Conservation (phyloP, 2,113 vertebrate genomes). For the Eptesicus fuscus region DNA sequence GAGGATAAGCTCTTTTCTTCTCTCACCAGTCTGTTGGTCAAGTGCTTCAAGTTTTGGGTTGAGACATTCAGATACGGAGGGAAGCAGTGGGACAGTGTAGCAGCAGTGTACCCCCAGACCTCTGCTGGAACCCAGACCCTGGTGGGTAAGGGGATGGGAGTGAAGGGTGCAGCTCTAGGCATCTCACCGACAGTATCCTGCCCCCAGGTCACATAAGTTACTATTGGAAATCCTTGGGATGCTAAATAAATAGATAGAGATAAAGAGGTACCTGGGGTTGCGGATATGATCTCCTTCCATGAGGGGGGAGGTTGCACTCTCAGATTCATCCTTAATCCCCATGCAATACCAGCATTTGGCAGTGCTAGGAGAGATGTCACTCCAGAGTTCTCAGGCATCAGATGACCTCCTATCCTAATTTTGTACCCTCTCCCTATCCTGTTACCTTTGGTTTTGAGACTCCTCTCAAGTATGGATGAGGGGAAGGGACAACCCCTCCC, state of each 20-base stretch:
- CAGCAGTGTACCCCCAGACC: not conserved
- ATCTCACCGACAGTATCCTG: conserved; percentile 51
- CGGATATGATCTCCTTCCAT: not conserved
- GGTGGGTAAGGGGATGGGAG: not conserved
- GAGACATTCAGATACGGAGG: conserved; percentile 80
- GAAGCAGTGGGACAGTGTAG: conserved; percentile 49
- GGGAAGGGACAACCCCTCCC: not conserved
- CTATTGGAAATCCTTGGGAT: conserved; percentile 10
- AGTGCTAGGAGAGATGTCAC: not conserved
- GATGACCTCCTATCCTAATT: not conserved
- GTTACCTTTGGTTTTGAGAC: conserved; percentile 59
- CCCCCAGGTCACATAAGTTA: conserved; percentile 37
- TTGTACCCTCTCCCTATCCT: not conserved
- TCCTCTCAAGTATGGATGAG: conserved; percentile 7
- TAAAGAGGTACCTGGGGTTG: conserved; percentile 15
- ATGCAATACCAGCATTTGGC: conserved; percentile 13
- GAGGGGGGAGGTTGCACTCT: conserved; percentile 27
- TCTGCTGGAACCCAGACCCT: conserved; percentile 12
- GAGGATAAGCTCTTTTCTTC: conserved; percentile 68
- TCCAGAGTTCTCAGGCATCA: conserved; percentile 4
- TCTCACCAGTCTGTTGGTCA: conserved; percentile 61
- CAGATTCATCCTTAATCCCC: conserved; percentile 11
- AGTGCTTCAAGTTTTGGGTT: conserved; percentile 82
- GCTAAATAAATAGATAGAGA: conserved; percentile 62
- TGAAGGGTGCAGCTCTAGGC: conserved; percentile 49